Evolutionary conservation across 2,888 invertebrate species (phyloP).

Genomic region (Dryadula phaetusa): DNA sequence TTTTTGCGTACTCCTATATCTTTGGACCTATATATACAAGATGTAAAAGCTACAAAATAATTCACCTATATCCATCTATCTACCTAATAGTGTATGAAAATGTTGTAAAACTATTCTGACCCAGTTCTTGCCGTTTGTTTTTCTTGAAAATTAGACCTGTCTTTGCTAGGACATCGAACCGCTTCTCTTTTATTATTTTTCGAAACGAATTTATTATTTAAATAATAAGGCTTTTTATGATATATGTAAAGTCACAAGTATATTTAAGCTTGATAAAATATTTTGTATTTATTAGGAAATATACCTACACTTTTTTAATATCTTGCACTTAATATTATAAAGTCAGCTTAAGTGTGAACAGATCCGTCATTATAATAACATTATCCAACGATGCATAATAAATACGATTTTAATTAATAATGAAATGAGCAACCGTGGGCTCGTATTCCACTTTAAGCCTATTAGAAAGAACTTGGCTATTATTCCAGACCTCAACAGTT

Average conservation of each 20-base stretch:
- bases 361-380: background rate
- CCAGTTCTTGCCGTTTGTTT: background rate
- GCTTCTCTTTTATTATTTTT: too few species aligned
- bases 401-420: conserved; percentile 35
- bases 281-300: too few species aligned
- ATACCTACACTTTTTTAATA: too few species aligned
- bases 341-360: background rate
- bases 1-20: background rate
- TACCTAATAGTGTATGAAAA: background rate
- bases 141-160: background rate
- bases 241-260: too few species aligned
- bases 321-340: too few species aligned
- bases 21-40: background rate
- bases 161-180: too few species aligned
- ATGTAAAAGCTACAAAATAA: background rate
- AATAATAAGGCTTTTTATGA: too few species aligned
- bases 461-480: conserved; percentile 37
- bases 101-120: background rate
- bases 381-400: background rate
- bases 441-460: conserved; percentile 38
- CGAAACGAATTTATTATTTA: too few species aligned
- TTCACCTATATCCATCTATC: background rate
- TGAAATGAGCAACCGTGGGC: conserved; percentile 21
- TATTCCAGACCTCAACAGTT: conserved; percentile 38
- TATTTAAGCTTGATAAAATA: too few species aligned